Evolutionary conservation across 1,140 invertebrate genomes (phyloP).

Genomic region (Halotydeus destructor): DNA sequence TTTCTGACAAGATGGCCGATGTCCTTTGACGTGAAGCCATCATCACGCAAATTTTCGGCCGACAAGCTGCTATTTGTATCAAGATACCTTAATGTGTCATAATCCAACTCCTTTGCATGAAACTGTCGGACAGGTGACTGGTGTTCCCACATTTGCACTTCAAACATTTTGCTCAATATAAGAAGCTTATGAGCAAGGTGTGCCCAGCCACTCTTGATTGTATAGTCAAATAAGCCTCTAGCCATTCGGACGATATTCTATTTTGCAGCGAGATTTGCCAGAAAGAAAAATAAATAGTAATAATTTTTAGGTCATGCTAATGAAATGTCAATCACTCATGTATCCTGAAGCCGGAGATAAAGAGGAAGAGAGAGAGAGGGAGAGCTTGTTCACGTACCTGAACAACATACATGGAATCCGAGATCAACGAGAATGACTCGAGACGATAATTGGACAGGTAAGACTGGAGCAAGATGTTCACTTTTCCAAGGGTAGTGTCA

Average conservation of each 20-base stretch:
- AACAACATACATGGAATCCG: slow-evolving; percentile 77
- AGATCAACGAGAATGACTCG: slow-evolving; percentile 68
- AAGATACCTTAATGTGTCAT: slow-evolving; percentile 20
- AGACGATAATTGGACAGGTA: slow-evolving; percentile 57
- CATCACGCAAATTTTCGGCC: slow-evolving; percentile 21
- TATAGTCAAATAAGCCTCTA: slow-evolving; percentile 82
- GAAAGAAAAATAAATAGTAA: neutral
- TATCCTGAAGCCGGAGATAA: slow-evolving; percentile 13
- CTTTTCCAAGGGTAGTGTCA: slow-evolving; percentile 84
- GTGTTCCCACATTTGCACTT: slow-evolving; percentile 66
- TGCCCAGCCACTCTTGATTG: slow-evolving; percentile 65
- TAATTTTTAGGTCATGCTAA: neutral
- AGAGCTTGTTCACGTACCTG: slow-evolving; percentile 35
- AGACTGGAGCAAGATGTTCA: slow-evolving; percentile 86
- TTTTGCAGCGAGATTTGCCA: no score
- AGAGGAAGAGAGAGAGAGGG: slow-evolving; percentile 22
- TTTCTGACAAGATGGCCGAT: slow-evolving; percentile 20
- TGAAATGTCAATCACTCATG: neutral
- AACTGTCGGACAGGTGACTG: slow-evolving; percentile 72
- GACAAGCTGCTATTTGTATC: no score
- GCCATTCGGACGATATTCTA: slow-evolving; percentile 68
- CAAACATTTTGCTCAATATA: slow-evolving; percentile 67
- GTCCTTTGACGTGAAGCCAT: slow-evolving; percentile 26
- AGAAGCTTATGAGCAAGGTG: slow-evolving; percentile 57
- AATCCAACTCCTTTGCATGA: slow-evolving; percentile 25